Conservation (phyloP, 2,888 invertebrate species). For the Mycogona germanica region DNA sequence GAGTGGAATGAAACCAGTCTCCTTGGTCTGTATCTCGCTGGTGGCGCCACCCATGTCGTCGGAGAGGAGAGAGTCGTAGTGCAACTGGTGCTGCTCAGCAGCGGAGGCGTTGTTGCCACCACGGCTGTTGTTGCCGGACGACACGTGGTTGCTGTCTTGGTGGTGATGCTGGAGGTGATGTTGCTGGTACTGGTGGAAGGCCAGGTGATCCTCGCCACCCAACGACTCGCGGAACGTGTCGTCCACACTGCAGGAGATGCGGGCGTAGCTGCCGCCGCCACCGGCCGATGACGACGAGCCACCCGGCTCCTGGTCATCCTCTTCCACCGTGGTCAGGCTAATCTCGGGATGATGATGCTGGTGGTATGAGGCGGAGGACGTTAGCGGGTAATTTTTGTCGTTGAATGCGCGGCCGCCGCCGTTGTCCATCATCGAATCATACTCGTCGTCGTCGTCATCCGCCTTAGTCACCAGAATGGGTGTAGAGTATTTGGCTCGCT, state of each 20-base stretch:
- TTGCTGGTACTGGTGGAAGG: background rate
- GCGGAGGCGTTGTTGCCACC: too few relatives aligned
- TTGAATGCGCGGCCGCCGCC: too few relatives aligned
- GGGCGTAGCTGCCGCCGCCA: background rate
- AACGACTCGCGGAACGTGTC: too few relatives aligned
- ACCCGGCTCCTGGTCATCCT: conserved; percentile 39
- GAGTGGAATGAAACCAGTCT: conserved; percentile 10
- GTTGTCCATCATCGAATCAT: conserved; percentile 3
- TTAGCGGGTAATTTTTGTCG: too few relatives aligned
- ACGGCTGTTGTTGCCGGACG: background rate
- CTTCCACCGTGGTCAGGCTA: conserved; percentile 52
- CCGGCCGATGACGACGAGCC: background rate
- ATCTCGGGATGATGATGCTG: too few relatives aligned
- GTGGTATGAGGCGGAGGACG: conserved; percentile 42
- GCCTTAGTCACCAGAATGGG: conserved; percentile 11
- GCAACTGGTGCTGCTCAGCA: background rate
- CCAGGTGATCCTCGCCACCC: too few relatives aligned
- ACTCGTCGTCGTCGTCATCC: conserved; percentile 1
- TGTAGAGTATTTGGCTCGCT: conserved; percentile 17
- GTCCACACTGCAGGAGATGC: background rate
- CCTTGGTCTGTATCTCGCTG: conserved; percentile 3
- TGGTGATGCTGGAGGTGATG: background rate
- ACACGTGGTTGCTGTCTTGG: conserved; percentile 5
- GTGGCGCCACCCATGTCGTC: background rate
- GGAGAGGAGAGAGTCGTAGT: background rate